Percentiles rank a stretch among this genome's conserved stretches.
phyloP scores from a whole-genome alignment of 1,140 invertebrate genomes.

The Drosophila cardini region DNA sequence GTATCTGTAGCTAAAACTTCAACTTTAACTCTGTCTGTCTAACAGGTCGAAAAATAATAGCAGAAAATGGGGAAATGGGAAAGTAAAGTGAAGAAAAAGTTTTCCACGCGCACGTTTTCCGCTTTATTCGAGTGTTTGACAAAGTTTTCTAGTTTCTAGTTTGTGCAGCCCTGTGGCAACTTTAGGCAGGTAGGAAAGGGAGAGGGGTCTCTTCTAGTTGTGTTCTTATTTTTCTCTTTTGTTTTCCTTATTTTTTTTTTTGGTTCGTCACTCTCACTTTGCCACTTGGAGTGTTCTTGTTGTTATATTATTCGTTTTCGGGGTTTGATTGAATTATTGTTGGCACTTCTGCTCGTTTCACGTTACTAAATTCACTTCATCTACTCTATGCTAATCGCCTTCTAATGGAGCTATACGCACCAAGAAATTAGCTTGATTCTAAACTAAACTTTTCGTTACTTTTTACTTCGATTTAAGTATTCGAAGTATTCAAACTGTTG shows the following conservation, averaged over 20 bases:
- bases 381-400: slow-evolving; percentile 61
- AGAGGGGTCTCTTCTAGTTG: not conserved
- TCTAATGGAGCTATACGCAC: slow-evolving; percentile 82
- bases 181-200: not conserved
- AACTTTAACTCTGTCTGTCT: not conserved
- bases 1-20: slow-evolving; percentile 2
- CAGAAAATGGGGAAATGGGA: not conserved
- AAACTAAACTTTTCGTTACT: slow-evolving; percentile 50
- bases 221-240: no score
- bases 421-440: slow-evolving; percentile 64
- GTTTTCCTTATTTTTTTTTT: no score
- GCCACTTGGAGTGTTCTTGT: slow-evolving; percentile 9
- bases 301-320: not conserved
- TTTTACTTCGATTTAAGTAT: slow-evolving; percentile 32
- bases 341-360: slow-evolving; percentile 53
- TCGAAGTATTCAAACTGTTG: slow-evolving; percentile 11
- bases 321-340: slow-evolving; percentile 70
- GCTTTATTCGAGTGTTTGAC: slow-evolving; percentile 73
- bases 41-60: not conserved
- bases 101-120: slow-evolving; percentile 65
- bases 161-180: slow-evolving; percentile 18
- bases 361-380: not conserved
- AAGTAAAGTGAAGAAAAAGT: slow-evolving; percentile 38
- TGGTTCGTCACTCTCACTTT: slow-evolving; percentile 7
- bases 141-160: slow-evolving; percentile 55